Evolutionary conservation across 2,888 invertebrate genomes (phyloP).

Genomic region (Eilema griseolum): DNA sequence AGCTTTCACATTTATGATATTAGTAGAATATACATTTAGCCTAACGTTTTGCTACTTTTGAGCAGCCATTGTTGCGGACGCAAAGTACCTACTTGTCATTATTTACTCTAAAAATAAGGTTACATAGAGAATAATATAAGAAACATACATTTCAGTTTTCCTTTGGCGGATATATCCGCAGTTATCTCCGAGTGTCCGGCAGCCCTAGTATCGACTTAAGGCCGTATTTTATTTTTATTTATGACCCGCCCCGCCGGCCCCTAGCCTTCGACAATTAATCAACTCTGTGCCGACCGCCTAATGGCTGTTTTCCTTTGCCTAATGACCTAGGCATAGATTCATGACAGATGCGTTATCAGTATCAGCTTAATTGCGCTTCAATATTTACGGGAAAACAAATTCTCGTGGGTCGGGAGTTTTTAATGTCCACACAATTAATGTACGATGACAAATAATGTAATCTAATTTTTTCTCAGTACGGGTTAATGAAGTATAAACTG

Average conservation of each 20-base stretch:
- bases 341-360: constrained; percentile 54
- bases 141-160: constrained; percentile 33
- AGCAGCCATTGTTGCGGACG: too few species aligned
- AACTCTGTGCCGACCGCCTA: constrained; percentile 65
- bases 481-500: not conserved
- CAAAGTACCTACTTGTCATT: too few species aligned
- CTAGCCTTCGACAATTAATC: constrained; percentile 71
- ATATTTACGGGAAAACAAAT: constrained; percentile 25
- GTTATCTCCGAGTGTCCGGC: constrained; percentile 45
- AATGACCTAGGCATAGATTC: constrained; percentile 67
- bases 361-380: constrained; percentile 53
- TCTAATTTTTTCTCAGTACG: not conserved
- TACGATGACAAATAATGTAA: too few species aligned
- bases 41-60: too few species aligned
- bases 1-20: too few species aligned
- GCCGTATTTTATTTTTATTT: constrained; percentile 76
- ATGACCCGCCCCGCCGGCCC: constrained; percentile 59
- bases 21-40: too few species aligned
- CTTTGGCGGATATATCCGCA: constrained; percentile 36
- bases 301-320: constrained; percentile 72
- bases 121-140: constrained; percentile 4
- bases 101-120: too few species aligned
- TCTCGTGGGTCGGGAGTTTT: not conserved
- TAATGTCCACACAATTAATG: not conserved
- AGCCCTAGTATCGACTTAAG: constrained; percentile 54